A percentile compares a stretch with the other conserved stretches of the same genome.
Evolutionary conservation across 2,113 vertebrate genomes (phyloP).

Genomic region (Anolis carolinensis): DNA sequence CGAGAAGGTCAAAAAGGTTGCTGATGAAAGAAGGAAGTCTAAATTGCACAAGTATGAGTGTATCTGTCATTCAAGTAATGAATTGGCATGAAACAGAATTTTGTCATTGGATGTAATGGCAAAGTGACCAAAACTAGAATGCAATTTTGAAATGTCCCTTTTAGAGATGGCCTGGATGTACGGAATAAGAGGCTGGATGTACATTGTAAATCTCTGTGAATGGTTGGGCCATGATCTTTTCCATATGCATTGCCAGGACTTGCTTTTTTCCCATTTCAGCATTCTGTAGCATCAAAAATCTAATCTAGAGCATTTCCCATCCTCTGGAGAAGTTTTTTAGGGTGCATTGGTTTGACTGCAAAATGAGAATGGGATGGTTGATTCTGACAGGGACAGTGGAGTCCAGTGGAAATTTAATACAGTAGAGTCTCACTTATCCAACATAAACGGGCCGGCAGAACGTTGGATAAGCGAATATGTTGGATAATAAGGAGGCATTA

Average conservation of each 20-base stretch:
- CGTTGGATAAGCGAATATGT: too few species aligned
- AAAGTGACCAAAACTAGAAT: slow-evolving; percentile 57
- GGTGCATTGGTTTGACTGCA: too few species aligned
- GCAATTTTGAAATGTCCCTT: slow-evolving; percentile 49
- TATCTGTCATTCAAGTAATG: slow-evolving; percentile 44
- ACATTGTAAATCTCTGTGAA: background rate
- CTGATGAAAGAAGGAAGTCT: slow-evolving; percentile 58
- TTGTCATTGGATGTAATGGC: slow-evolving; percentile 40
- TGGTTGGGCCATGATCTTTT: background rate
- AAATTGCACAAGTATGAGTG: slow-evolving; percentile 44
- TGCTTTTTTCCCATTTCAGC: background rate
- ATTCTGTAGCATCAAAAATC: background rate
- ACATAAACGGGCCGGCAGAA: too few species aligned
- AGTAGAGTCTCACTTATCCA: too few species aligned
- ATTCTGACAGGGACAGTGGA: too few species aligned
- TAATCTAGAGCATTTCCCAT: too few species aligned
- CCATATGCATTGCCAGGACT: background rate
- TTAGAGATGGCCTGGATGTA: slow-evolving; percentile 47
- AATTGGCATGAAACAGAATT: slow-evolving; percentile 58
- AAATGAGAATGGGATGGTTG: too few species aligned
- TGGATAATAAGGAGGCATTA: too few species aligned
- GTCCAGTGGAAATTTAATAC: too few species aligned
- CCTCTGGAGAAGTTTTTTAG: too few species aligned
- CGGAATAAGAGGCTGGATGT: background rate
- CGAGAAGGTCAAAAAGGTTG: slow-evolving; percentile 47